Evolutionary conservation across 2,888 invertebrate genomes (phyloP).

Genomic region (Lamellibrachia columna): DNA sequence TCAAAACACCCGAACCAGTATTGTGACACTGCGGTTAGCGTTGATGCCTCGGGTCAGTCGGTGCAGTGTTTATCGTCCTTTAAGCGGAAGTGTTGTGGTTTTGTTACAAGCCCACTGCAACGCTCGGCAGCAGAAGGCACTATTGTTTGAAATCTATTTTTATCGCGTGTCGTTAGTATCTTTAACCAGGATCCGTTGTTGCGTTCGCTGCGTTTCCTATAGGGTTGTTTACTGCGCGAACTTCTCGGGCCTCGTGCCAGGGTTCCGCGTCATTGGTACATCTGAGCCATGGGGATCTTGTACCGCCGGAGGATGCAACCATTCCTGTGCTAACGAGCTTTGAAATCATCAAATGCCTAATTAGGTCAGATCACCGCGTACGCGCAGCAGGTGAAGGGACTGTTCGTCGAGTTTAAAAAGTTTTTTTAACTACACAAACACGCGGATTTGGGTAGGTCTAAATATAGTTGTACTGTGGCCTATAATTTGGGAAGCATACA

Average conservation of each 20-base stretch:
- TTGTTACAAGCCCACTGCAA: background rate
- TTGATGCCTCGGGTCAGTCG: background rate
- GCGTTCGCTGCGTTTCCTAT: background rate
- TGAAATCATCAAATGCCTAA: background rate
- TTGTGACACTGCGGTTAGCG: background rate
- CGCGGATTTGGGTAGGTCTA: background rate
- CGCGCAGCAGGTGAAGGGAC: background rate
- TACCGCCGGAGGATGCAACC: background rate
- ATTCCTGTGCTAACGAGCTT: background rate
- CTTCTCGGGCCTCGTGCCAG: background rate
- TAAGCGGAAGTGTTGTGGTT: background rate
- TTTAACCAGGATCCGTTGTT: slow-evolving; percentile 1
- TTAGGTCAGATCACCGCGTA: background rate
- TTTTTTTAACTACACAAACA: background rate
- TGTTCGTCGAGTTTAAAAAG: background rate
- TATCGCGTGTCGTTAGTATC: slow-evolving; percentile 4
- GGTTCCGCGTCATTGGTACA: background rate
- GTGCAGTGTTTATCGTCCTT: background rate
- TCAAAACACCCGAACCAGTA: background rate
- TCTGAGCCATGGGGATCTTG: background rate
- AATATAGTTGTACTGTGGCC: background rate
- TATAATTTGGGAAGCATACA: background rate
- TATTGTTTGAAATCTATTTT: background rate
- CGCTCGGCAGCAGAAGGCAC: background rate
- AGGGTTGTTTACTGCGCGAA: slow-evolving; percentile 8